These are phyloP conservation scores for Rynchops niger DNA, from an alignment of 2,113 vertebrate species.

Conservation along the genomic window DNA sequence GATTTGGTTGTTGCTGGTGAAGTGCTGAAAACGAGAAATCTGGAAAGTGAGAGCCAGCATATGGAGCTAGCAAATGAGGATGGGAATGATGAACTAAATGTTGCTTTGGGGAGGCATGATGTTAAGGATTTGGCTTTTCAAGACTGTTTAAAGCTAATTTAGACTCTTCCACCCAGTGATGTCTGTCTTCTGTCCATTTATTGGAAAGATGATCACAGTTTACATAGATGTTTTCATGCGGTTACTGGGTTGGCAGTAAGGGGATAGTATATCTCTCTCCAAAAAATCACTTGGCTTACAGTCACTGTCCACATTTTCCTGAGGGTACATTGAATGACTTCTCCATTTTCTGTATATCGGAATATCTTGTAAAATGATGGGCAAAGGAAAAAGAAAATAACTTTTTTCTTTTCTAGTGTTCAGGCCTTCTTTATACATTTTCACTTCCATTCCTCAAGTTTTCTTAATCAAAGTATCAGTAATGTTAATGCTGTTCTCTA, in stretches of 20 bases:
- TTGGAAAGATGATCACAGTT: background rate
- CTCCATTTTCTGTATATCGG: background rate
- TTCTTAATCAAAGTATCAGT: background rate
- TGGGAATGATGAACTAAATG: background rate
- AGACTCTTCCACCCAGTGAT: background rate
- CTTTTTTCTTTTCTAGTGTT: background rate
- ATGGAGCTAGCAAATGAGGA: slow-evolving; percentile 13
- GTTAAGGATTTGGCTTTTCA: slow-evolving; percentile 38
- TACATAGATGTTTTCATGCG: background rate
- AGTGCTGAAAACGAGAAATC: background rate
- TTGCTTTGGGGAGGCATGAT: background rate
- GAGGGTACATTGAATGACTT: background rate
- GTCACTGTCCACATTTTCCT: background rate
- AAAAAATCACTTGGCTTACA: background rate
- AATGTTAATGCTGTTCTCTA: background rate
- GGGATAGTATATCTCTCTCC: background rate
- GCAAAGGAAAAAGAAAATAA: background rate
- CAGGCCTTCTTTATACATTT: background rate
- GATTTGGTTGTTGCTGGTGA: background rate
- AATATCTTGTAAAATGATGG: background rate
- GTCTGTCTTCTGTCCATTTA: background rate
- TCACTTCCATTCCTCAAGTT: background rate
- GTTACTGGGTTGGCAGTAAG: background rate
- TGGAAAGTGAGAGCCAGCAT: background rate
- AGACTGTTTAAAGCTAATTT: slow-evolving; percentile 6